A percentile compares a stretch with the other conserved stretches of the same genome.
These are phyloP conservation scores for Calosoma granatense DNA, from an alignment of 1,140 invertebrate genomes.

Conservation along the genomic window DNA sequence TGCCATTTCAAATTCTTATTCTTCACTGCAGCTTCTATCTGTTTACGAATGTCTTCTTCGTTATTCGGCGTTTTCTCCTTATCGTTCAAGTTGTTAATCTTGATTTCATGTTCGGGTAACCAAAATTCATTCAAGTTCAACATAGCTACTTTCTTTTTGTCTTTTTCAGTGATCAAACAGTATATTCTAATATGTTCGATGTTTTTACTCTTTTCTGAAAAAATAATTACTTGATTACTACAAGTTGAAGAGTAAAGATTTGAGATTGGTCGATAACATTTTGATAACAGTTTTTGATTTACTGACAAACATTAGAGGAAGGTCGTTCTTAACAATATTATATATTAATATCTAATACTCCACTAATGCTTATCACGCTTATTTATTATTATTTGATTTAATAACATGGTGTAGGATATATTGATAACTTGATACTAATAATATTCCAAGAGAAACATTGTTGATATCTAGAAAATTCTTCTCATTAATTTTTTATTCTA, in stretches of 20 bases:
- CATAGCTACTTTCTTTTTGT: conserved; percentile 46
- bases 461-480: no score
- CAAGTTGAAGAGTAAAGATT: neutral
- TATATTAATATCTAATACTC: no score
- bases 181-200: conserved; percentile 54
- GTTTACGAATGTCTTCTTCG: conserved; percentile 52
- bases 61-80: conserved; percentile 50
- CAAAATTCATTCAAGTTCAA: conserved; percentile 51
- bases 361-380: no score
- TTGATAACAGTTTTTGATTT: no score
- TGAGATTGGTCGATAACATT: neutral
- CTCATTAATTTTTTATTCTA: no score
- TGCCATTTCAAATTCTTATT: conserved; percentile 49
- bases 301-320: no score
- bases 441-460: no score
- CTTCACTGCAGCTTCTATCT: conserved; percentile 36
- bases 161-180: conserved; percentile 49
- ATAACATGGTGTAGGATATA: no score
- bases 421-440: no score
- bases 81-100: conserved; percentile 59
- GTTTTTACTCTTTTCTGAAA: conserved; percentile 57
- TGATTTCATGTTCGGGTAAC: conserved; percentile 49
- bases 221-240: conserved; percentile 20
- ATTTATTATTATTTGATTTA: no score
- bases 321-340: no score